Evolutionary conservation across 2,113 vertebrate species (phyloP).

Genomic region (Phyllostomus discolor): DNA sequence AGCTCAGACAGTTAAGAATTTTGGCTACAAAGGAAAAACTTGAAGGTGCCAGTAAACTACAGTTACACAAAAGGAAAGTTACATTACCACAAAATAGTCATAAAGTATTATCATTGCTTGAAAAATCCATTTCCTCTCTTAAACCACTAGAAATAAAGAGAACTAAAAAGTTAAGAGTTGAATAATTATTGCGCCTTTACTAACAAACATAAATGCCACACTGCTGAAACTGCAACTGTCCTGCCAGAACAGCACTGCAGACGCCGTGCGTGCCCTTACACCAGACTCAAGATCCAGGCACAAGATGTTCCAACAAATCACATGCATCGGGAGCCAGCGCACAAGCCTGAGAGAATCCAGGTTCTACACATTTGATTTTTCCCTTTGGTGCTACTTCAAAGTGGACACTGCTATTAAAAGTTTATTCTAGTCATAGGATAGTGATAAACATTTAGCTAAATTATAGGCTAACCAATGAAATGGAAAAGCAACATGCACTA

Average conservation of each 20-base stretch:
- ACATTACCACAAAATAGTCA: not conserved
- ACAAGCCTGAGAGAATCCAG: slow-evolving; percentile 15
- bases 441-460: not conserved
- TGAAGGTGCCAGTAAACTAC: not conserved
- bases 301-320: slow-evolving; percentile 49
- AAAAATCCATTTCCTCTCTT: not conserved
- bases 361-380: slow-evolving; percentile 33
- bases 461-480: not conserved
- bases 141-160: not conserved
- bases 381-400: slow-evolving; percentile 21
- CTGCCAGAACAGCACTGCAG: not conserved
- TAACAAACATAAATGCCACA: not conserved
- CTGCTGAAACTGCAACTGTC: slow-evolving; percentile 9
- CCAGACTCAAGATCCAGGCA: slow-evolving; percentile 43
- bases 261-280: not conserved
- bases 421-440: slow-evolving; percentile 15
- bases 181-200: not conserved
- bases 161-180: not conserved
- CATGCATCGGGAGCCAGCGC: not conserved
- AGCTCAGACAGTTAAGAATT: not conserved
- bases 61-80: not conserved
- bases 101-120: not conserved
- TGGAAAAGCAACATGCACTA: slow-evolving; percentile 11
- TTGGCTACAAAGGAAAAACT: not conserved
- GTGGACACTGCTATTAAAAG: not conserved